These are phyloP conservation scores for Paguma larvata DNA, from an alignment of 2,797 vertebrate genomes.

Conservation along the genomic window DNA sequence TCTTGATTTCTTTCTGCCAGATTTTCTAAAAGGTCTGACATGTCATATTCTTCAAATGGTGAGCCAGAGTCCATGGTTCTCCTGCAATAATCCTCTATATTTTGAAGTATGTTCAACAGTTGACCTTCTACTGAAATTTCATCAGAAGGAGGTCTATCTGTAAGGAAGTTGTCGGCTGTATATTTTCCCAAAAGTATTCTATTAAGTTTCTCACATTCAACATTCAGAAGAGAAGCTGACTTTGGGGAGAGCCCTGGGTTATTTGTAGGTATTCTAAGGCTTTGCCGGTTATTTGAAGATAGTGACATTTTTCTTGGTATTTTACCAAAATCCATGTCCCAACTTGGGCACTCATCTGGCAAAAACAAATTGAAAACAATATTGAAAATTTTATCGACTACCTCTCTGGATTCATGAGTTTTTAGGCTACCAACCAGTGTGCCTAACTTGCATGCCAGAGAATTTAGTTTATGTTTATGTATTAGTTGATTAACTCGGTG, in stretches of 20 bases:
- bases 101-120: conserved; percentile 11
- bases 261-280: conserved; percentile 10
- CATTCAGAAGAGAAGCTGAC: conserved; percentile 70
- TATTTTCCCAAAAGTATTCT: conserved; percentile 67
- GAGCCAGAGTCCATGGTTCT: background rate
- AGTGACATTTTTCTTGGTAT: background rate
- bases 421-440: conserved; percentile 66
- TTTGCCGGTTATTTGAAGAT: background rate
- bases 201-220: conserved; percentile 73
- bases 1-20: conserved; percentile 48
- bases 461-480: conserved; percentile 50
- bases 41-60: conserved; percentile 15
- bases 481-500: background rate
- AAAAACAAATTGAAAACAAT: conserved; percentile 67
- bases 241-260: conserved; percentile 56
- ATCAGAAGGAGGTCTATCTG: background rate
- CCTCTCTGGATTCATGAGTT: conserved; percentile 53
- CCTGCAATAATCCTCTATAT: background rate
- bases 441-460: conserved; percentile 55
- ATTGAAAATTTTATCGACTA: conserved; percentile 71
- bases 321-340: conserved; percentile 5
- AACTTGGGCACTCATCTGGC: conserved; percentile 10
- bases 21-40: conserved; percentile 54
- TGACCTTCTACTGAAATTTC: conserved; percentile 15
- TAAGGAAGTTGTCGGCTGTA: background rate